Percentiles rank a stretch among this genome's conserved stretches.
These are phyloP conservation scores for Spheniscus mendiculus DNA, from an alignment of 2,113 vertebrate species.

Conservation along the genomic window DNA sequence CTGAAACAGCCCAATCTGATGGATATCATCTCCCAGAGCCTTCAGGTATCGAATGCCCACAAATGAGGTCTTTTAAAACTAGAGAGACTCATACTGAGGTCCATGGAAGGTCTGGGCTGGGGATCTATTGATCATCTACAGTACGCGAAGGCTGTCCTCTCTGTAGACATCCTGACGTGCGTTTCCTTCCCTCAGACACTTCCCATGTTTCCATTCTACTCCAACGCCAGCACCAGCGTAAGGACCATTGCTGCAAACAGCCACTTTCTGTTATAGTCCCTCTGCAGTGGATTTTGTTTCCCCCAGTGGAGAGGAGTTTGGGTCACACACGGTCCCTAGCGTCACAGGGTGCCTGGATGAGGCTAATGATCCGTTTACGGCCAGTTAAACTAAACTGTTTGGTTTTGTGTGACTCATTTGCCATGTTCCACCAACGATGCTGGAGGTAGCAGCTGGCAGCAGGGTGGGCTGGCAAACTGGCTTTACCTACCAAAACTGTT, in stretches of 20 bases:
- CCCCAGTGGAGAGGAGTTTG: background rate
- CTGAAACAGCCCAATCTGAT: background rate
- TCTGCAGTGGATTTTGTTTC: background rate
- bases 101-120: background rate
- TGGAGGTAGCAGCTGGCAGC: background rate
- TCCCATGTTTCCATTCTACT: background rate
- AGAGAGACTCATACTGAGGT: background rate
- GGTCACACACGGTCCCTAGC: accelerated
- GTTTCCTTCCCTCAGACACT: background rate
- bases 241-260: background rate
- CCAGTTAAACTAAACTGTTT: background rate
- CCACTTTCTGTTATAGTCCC: background rate
- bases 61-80: background rate
- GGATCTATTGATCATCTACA: background rate
- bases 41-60: background rate
- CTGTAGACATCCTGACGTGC: background rate
- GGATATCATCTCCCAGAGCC: background rate
- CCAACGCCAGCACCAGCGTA: accelerated
- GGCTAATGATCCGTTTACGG: accelerated
- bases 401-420: background rate
- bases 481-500: background rate
- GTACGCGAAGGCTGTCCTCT: background rate
- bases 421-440: background rate
- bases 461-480: background rate
- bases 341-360: background rate